phyloP scores from a whole-genome alignment of 2,113 vertebrate genomes.

The Motacilla alba region DNA sequence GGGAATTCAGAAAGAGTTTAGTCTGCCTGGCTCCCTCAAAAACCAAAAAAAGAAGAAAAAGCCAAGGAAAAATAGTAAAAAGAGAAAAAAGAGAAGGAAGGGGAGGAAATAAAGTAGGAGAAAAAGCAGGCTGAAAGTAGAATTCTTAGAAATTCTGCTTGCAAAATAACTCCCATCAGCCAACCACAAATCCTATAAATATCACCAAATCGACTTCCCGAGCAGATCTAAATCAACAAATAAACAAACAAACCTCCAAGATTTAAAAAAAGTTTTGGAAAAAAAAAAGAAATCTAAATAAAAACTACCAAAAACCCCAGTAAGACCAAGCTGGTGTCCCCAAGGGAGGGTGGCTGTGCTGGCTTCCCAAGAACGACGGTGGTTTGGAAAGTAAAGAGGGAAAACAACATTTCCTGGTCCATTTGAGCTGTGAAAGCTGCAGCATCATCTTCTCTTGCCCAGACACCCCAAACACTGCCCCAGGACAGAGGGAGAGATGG shows the following conservation, averaged over 20 bases:
- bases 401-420: not conserved
- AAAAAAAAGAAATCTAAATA: not conserved
- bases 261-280: not conserved
- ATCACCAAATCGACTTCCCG: conserved; percentile 66
- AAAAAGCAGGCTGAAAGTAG: conserved; percentile 61
- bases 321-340: not conserved
- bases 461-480: not conserved
- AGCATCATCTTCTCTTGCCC: not conserved
- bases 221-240: conserved; percentile 49
- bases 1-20: conserved; percentile 5
- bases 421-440: not conserved
- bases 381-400: not conserved
- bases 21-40: not conserved
- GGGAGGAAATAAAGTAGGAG: not conserved
- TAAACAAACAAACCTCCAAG: conserved; percentile 35
- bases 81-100: not conserved
- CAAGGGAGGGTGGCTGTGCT: not conserved
- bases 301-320: not conserved
- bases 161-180: conserved; percentile 71
- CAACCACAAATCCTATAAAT: conserved; percentile 76
- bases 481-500: not conserved
- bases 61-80: not conserved
- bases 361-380: not conserved
- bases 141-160: conserved; percentile 74
- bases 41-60: not conserved